A percentile compares a stretch with the other conserved stretches of the same genome.
phyloP scores from a whole-genome alignment of 2,888 invertebrate species.

The Piscicola geometra region DNA sequence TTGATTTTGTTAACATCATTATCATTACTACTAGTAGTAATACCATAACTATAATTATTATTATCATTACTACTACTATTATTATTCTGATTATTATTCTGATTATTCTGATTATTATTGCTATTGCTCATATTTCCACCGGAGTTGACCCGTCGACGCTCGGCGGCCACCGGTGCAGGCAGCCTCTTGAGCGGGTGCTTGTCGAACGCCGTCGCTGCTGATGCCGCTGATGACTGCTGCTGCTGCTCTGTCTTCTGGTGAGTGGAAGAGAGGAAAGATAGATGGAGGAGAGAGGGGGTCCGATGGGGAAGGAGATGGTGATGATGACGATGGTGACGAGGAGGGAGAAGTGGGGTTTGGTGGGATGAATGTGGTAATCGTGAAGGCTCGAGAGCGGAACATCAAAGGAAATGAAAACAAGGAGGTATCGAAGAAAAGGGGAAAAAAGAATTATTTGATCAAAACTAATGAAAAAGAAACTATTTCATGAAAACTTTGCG shows the following conservation, averaged over 20 bases:
- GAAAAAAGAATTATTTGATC: not conserved
- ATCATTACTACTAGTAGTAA: not conserved
- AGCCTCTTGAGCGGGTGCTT: not conserved
- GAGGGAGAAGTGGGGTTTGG: no score
- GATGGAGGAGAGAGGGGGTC: no score
- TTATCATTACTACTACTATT: no score
- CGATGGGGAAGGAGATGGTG: no score
- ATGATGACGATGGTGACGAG: no score
- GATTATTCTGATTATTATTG: not conserved
- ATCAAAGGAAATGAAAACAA: not conserved
- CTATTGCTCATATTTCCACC: not conserved
- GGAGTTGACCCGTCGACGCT: constrained; percentile 17
- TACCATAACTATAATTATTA: not conserved
- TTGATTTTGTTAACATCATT: no score
- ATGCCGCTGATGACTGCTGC: no score
- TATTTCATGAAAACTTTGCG: not conserved
- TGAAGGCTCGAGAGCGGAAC: not conserved
- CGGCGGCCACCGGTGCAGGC: not conserved
- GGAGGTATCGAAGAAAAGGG: not conserved
- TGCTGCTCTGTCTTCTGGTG: constrained; percentile 18
- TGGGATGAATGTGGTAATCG: no score
- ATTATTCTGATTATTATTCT: no score
- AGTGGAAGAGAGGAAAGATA: not conserved
- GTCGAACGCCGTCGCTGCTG: no score
- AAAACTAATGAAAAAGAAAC: not conserved